Evolutionary conservation across 2,888 invertebrate species (phyloP).

Genomic region (Poecilobothrus nobilitatus): DNA sequence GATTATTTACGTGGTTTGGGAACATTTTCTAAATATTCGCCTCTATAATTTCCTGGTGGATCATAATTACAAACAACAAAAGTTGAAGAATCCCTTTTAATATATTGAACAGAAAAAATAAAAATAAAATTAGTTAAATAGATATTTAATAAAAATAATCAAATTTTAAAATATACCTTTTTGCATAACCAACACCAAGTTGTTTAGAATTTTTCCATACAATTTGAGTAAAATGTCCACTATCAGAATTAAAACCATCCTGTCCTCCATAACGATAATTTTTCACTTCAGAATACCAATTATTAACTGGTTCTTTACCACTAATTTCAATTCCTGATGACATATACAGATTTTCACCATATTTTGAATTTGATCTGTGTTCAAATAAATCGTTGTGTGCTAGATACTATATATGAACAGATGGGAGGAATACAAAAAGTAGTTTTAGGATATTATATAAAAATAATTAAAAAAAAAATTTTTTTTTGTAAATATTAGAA

Average conservation of each 20-base stretch:
- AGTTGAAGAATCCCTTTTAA: conserved; percentile 51
- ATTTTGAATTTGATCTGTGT: conserved; percentile 66
- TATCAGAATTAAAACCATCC: conserved; percentile 53
- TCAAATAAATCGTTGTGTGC: conserved; percentile 50
- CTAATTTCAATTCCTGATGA: conserved; percentile 59
- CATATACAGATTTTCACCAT: conserved; percentile 78
- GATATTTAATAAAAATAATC: no score
- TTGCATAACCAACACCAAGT: conserved; percentile 63
- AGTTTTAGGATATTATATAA: no score
- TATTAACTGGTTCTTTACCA: conserved; percentile 63
- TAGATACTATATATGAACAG: no score
- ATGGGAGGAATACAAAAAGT: neutral
- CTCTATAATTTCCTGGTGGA: conserved; percentile 81
- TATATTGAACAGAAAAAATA: no score
- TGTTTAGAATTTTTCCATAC: conserved; percentile 69
- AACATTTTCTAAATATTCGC: conserved; percentile 66
- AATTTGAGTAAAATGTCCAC: conserved; percentile 80
- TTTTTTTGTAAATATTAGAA: neutral
- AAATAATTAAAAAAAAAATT: neutral
- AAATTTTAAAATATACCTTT: conserved; percentile 34
- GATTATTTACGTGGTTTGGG: conserved; percentile 36
- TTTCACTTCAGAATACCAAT: conserved; percentile 72
- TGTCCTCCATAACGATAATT: conserved; percentile 46
- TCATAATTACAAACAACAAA: conserved; percentile 80
- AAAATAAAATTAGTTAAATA: conserved; percentile 8